phyloP scores from a whole-genome alignment of 2,797 vertebrate species.

The Lagorchestes hirsutus region DNA sequence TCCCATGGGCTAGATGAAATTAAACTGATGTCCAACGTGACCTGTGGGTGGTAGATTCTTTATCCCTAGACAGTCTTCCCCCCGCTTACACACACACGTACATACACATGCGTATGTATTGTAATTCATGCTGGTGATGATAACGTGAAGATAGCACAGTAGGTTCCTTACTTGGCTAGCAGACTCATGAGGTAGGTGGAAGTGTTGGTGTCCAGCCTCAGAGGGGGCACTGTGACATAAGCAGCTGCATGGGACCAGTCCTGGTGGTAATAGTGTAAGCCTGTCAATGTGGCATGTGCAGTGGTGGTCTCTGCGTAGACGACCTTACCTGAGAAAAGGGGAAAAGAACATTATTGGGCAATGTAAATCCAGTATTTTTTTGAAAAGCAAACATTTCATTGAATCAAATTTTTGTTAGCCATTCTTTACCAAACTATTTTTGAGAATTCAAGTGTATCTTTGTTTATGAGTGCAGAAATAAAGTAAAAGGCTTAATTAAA shows the following conservation, averaged over 20 bases:
- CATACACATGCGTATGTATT: background rate
- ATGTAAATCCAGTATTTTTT: background rate
- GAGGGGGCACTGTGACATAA: conserved; percentile 94
- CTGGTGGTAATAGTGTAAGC: conserved; percentile 97
- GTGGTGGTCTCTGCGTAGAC: conserved; percentile 96
- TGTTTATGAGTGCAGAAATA: background rate
- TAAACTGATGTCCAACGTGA: background rate
- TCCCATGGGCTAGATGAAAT: background rate
- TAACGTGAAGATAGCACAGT: accelerated
- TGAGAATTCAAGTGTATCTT: background rate
- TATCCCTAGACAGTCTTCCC: too few species aligned
- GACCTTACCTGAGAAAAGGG: conserved; percentile 90
- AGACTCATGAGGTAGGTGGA: conserved; percentile 96
- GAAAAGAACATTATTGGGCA: background rate
- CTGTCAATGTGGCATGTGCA: conserved; percentile 94
- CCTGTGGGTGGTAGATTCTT: background rate
- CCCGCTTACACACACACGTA: background rate
- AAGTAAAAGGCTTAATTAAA: background rate
- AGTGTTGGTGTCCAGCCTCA: conserved; percentile 96
- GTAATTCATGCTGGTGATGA: background rate
- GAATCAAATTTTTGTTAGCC: background rate
- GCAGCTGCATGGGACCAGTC: conserved; percentile 97
- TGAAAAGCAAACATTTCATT: background rate
- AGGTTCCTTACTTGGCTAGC: conserved; percentile 93
- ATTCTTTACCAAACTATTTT: background rate